These are phyloP conservation scores for Heliconius nattereri DNA, from an alignment of 1,140 invertebrate genomes.

Conservation along the genomic window DNA sequence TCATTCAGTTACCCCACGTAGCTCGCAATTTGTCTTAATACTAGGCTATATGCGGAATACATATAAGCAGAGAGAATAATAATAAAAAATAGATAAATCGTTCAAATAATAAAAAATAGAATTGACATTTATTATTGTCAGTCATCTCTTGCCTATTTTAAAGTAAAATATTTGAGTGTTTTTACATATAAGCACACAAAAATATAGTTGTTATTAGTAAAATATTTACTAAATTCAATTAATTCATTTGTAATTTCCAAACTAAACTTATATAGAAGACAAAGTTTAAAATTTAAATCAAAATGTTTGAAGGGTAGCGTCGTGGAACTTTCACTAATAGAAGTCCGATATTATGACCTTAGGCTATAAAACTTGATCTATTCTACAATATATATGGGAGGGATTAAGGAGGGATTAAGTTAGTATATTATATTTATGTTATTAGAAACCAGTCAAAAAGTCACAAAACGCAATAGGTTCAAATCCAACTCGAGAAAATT, in stretches of 20 bases:
- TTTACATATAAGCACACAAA: too few relatives aligned
- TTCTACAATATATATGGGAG: not conserved
- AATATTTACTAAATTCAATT: not conserved
- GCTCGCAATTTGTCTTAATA: not conserved
- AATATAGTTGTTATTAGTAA: too few relatives aligned
- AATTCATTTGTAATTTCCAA: slow-evolving; percentile 3
- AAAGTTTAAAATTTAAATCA: slow-evolving; percentile 12
- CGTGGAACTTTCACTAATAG: slow-evolving; percentile 4
- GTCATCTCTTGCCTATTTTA: too few relatives aligned
- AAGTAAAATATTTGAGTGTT: too few relatives aligned
- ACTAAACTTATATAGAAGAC: not conserved
- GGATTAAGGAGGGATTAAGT: not conserved
- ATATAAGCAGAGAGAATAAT: too few relatives aligned
- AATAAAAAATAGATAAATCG: too few relatives aligned
- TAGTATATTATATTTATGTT: too few relatives aligned
- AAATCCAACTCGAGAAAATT: not conserved
- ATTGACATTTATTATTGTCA: too few relatives aligned
- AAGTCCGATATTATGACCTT: not conserved
- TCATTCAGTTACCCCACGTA: not conserved
- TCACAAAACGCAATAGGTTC: not conserved
- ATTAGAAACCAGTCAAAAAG: too few relatives aligned
- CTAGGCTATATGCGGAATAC: too few relatives aligned
- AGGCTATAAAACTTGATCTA: slow-evolving; percentile 3
- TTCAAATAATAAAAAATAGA: too few relatives aligned
- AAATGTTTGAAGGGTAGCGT: slow-evolving; percentile 10